Base-by-base conservation (phyloP, 2,888 invertebrate genomes). In the Portevinia maculata region DNA sequence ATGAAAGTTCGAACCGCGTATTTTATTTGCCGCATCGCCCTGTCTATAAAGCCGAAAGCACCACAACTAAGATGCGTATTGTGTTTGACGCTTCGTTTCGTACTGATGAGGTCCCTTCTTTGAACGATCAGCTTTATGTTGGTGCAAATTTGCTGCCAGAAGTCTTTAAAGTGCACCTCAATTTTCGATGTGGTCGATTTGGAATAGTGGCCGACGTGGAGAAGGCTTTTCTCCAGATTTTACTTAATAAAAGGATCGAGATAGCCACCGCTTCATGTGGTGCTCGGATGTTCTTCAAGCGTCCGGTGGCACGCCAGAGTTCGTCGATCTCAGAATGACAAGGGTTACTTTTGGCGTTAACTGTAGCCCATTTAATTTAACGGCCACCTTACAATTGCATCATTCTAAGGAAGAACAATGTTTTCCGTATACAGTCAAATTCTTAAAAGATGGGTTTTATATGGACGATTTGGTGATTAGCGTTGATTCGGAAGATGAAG, bases 131-230 rank as follows among this genome's bases (percentile, higher is more conserved):
- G 17, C 48, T 76, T 5, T 17, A 41, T 3, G 48, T 60, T 9
- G 67, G 75, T 7, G 24, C 44, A n/a, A 75, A 67, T 67, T 30
- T 75, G 15, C 19, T 75, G 11, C 75, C 75, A 1, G 53, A 67
- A 30, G 32, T 74, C 17, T 50, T 64, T 8, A 74, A 32, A 11
- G 32, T 39, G 9, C 32, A 57, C 0, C 15, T 74, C 9, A 74
- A 74, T 19, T 64, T 73, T 48, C 53, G 73, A 9, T 19, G 62
- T 6, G 55, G 55, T 1, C 28, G n/a, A 9, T 11, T 62, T 1
- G 55, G 48, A 57, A n/a, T n/a, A n/a, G n/a, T n/a, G 7, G 71
- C 53, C 2, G 53, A 60, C 34, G 41, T 60, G 2, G 50, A 52
- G 7, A 55, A 55, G n/a, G 37, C 41, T 13, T 46, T 17, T 8